phyloP scores from a whole-genome alignment of 30 jellyfish, hydroid and myxozoan genomes.

The Aurelia sp. region DNA sequence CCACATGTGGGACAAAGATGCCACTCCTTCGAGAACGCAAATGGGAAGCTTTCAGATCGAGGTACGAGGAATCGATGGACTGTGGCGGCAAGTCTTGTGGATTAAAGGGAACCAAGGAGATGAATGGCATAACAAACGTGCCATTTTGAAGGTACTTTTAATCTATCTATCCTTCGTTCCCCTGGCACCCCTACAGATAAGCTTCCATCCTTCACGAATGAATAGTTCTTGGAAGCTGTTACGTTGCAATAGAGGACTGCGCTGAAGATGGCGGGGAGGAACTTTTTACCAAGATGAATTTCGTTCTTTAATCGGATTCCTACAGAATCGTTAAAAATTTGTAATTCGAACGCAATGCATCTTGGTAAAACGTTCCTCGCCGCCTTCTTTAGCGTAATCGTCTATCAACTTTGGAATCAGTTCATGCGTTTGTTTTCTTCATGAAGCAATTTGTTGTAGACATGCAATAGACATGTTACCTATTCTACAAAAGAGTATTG shows the following conservation, averaged over 20 bases:
- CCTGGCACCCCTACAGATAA: not conserved
- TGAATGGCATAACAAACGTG: constrained; percentile 33
- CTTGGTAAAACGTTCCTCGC: no score
- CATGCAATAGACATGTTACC: no score
- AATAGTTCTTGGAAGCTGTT: constrained; percentile 37
- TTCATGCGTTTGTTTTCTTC: not conserved
- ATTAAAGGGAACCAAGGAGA: constrained; percentile 52
- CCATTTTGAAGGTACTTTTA: constrained; percentile 17
- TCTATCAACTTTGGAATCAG: constrained; percentile 35
- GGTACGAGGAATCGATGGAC: constrained; percentile 48
- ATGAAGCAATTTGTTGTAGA: no score
- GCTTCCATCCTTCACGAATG: not conserved
- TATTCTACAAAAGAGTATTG: no score
- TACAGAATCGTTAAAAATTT: no score
- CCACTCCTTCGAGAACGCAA: not conserved
- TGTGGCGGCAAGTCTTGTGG: constrained; percentile 52
- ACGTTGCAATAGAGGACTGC: not conserved
- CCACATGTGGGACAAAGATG: constrained; percentile 51
- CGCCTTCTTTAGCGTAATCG: no score
- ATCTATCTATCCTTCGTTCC: not conserved
- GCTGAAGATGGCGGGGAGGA: no score
- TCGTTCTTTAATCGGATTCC: no score
- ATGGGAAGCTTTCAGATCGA: constrained; percentile 69
- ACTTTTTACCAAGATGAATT: no score
- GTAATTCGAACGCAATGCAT: no score